Conservation (phyloP, 2,113 vertebrate species). For the Tenrec ecaudatus region DNA sequence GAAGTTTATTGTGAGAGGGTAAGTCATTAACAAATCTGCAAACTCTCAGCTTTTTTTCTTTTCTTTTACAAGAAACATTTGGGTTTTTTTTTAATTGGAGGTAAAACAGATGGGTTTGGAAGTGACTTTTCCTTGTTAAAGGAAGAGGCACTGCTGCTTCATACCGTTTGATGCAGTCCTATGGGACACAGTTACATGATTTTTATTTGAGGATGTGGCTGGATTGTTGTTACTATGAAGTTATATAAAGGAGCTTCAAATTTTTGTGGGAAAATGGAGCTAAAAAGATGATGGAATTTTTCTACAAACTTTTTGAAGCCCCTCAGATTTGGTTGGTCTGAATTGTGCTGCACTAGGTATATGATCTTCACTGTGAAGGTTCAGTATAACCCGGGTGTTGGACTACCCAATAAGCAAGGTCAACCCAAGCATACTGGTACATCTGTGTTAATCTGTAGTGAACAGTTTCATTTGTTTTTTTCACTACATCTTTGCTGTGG, state of each 20-base stretch:
- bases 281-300: no score
- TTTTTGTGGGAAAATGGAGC: no score
- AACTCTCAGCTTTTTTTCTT: background rate
- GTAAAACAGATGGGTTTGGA: constrained; percentile 68
- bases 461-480: no score
- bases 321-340: constrained; percentile 38
- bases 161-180: constrained; percentile 53
- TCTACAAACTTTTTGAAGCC: no score
- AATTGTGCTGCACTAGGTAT: constrained; percentile 21
- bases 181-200: constrained; percentile 44
- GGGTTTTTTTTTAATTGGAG: constrained; percentile 71
- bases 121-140: constrained; percentile 48
- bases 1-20: constrained; percentile 52
- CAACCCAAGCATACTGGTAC: background rate
- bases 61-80: constrained; percentile 47
- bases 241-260: background rate
- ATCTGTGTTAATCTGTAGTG: background rate
- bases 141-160: constrained; percentile 56
- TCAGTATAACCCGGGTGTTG: background rate
- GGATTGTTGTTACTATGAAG: constrained; percentile 54
- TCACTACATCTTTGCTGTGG: background rate
- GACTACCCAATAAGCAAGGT: background rate
- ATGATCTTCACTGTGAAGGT: constrained; percentile 56
- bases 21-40: constrained; percentile 24
- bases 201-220: constrained; percentile 37